Conservation (phyloP, 1,140 invertebrate genomes). For the Aphis gossypii region DNA sequence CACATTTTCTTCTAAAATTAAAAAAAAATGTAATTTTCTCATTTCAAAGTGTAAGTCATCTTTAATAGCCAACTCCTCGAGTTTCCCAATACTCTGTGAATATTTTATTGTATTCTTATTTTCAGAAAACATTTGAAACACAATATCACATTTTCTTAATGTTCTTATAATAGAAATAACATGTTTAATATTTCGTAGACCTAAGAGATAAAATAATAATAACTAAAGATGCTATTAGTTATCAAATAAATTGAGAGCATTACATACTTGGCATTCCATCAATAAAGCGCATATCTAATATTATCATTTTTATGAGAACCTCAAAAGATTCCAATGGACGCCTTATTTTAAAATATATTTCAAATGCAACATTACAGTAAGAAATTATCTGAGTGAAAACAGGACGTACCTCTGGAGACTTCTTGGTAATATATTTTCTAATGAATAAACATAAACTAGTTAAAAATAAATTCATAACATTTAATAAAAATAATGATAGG, state of each 20-base stretch:
- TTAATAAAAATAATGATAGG: background rate
- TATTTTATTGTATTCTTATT: background rate
- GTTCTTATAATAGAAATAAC: background rate
- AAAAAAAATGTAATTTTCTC: slow-evolving; percentile 8
- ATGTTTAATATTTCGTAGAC: background rate
- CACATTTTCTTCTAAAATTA: background rate
- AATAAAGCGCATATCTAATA: background rate
- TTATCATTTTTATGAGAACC: background rate
- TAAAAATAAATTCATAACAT: background rate
- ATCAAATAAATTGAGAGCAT: background rate
- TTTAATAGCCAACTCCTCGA: background rate
- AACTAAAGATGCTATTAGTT: background rate
- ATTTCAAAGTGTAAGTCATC: background rate
- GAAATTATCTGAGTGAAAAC: background rate
- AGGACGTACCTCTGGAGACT: background rate
- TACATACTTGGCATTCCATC: background rate
- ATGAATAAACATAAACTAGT: background rate
- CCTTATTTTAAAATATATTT: background rate
- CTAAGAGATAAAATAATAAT: background rate
- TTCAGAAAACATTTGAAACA: slow-evolving; percentile 11
- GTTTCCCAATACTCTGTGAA: background rate
- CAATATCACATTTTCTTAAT: background rate
- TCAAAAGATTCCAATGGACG: background rate
- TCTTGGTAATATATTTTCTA: background rate
- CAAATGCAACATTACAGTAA: slow-evolving; percentile 10